Evolutionary conservation across 1,140 invertebrate species (phyloP), one percentile per base, ranked within the genome.

Genomic region (Macrotrachela quadricornifera): DNA sequence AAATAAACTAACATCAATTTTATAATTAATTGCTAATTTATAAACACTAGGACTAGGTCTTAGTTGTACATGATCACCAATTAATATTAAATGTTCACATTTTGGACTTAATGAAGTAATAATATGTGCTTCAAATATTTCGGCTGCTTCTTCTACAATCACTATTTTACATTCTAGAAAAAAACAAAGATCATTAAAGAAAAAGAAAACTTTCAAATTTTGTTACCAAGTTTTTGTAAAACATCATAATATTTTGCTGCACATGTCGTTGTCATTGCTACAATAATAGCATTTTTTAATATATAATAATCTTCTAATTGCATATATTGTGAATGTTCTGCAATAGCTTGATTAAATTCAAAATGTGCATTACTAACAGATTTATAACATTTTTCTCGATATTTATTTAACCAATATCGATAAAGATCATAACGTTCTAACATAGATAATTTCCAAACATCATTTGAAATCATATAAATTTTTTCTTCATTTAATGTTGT

Each of bases 1-100:
- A 57, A 69, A 71, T 52, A 71, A 56, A 13, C 66, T 71, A 43
- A 71, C 58, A 41, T 71, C 65, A 36, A 72, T 57, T 16, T 66
- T 62, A 55, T 64, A 71, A 9, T 68, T 56, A 30, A 56, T 59
- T 15, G 65, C 62, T 38, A 71, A 59, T n/a, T 61, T 50, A 57
- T 64, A 64, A 21, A 68, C 66, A 21, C 61, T 63, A 39, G 72
- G 62, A 50, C 60, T 66, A n/a, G 73, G 73, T 45, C 68, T 60
- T 1, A 74, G 59, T 57, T 74, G 73, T 56, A 73, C 63, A 55
- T 74, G 73, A 64, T 86, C 83, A 68, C 82, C 82, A 57, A 85
- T 81, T 12, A 85, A 71, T 55, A 88, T 83, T 0, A 85, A 69
- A 63, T 87, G 85, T 64, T 85, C 58, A 56, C 80, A 82, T 43